Base-by-base conservation (phyloP, 2,888 invertebrate species). In the Piscicola geometra region DNA sequence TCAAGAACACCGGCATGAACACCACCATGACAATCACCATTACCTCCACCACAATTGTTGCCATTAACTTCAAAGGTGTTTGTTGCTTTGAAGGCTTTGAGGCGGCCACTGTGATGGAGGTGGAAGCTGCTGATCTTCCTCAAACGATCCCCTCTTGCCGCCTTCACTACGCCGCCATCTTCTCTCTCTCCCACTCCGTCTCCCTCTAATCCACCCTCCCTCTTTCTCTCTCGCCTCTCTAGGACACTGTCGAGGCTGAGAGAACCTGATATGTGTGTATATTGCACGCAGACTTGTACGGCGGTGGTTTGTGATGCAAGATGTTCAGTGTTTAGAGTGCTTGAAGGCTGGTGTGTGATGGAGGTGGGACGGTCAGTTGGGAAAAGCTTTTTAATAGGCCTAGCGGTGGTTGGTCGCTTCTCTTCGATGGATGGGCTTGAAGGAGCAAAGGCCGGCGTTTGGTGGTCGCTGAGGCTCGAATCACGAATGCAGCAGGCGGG, bases 231-330 rank as follows among this genome's bases (percentile, higher is more conserved):
- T 50, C 9, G 80, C 80, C 76, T 28, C 0, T 73, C 79, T 28
- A 79, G 60, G 15, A 80, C 80, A 75, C 80, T 80, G 78, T 80
- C 80, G 5, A 74, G 76, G 36, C 78, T 78, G 15, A 78, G 78
- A 33, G 77, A 73, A 30, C 78, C 79, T 21, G 79, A 71, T 15
- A 28, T 50, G 21, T 56, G 60, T 9, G n/a, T n/a, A n/a, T n/a
- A n/a, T n/a, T n/a, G n/a, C n/a, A n/a, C n/a, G n/a, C n/a, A n/a
- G n/a, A n/a, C n/a, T n/a, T n/a, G n/a, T n/a, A n/a, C n/a, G n/a
- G n/a, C n/a, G n/a, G n/a, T n/a, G n/a, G n/a, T n/a, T n/a, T n/a
- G n/a, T n/a, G n/a, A n/a, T n/a, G n/a, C n/a, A n/a, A n/a, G n/a
- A n/a, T n/a, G n/a, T n/a, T n/a, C n/a, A n/a, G n/a, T n/a, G n/a